These are phyloP conservation scores for Scelioninae gen. 1 DNA, from an alignment of 2,888 invertebrate genomes.

Conservation along the genomic window DNA sequence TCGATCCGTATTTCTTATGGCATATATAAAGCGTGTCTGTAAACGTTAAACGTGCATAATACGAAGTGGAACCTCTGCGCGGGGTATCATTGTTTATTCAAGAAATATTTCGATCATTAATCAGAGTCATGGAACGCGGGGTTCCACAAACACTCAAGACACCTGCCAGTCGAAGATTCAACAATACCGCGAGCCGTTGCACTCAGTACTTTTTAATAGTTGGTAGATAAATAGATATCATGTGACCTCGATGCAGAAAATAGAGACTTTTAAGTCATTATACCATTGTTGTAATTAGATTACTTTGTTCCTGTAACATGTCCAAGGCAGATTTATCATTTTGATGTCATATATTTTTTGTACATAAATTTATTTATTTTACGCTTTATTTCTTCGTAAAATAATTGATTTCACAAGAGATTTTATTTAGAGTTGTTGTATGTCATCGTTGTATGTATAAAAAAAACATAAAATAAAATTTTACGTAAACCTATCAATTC, in stretches of 20 bases:
- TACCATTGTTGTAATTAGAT: conserved; percentile 78
- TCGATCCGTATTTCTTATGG: conserved; percentile 62
- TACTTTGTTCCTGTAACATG: conserved; percentile 73
- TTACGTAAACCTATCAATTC: conserved; percentile 31
- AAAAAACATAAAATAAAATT: background rate
- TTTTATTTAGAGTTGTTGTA: background rate
- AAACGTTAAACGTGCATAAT: conserved; percentile 68
- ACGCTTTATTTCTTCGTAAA: background rate
- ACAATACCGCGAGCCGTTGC: conserved; percentile 69
- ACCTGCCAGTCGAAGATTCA: conserved; percentile 70
- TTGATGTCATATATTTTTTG: conserved; percentile 48
- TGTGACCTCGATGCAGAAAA: conserved; percentile 52
- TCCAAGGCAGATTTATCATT: conserved; percentile 71
- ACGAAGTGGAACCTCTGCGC: conserved; percentile 62
- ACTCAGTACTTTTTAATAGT: conserved; percentile 71
- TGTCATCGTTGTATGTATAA: background rate
- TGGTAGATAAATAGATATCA: conserved; percentile 74
- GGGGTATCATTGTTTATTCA: conserved; percentile 80
- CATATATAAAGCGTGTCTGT: conserved; percentile 67
- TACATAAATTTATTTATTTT: too few species aligned
- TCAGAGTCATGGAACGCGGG: conserved; percentile 76
- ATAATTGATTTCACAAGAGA: conserved; percentile 28
- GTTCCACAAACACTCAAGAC: conserved; percentile 66
- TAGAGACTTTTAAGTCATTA: conserved; percentile 62
- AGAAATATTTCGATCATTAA: conserved; percentile 82